Conservation (phyloP, 2,888 invertebrate species). For the Patella depressa region DNA sequence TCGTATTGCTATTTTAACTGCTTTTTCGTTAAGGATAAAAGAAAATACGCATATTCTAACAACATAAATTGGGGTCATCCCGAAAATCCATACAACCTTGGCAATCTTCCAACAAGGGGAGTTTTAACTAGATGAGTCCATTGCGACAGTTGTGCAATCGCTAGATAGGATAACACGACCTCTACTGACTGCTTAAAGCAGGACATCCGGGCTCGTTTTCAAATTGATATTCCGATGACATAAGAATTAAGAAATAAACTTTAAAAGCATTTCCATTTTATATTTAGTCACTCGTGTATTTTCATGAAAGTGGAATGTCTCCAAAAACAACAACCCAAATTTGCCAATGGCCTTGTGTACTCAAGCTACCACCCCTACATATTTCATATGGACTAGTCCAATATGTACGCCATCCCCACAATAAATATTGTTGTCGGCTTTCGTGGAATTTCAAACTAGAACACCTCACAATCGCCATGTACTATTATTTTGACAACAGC, state of each 20-base stretch:
- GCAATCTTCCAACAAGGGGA: conserved; percentile 15
- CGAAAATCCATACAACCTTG: conserved; percentile 18
- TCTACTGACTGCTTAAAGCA: not conserved
- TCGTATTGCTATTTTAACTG: too few relatives aligned
- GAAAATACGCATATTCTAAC: too few relatives aligned
- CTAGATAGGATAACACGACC: conserved; percentile 12
- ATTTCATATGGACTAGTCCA: not conserved
- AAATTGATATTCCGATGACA: not conserved
- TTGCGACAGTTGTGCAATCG: not conserved
- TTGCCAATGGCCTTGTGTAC: too few relatives aligned
- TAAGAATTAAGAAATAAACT: not conserved
- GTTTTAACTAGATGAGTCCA: conserved; percentile 17
- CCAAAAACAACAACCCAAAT: too few relatives aligned
- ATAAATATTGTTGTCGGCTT: not conserved
- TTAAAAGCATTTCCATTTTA: not conserved
- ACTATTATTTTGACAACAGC: too few relatives aligned
- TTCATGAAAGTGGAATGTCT: too few relatives aligned
- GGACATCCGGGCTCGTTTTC: not conserved
- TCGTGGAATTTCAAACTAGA: too few relatives aligned
- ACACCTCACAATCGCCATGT: too few relatives aligned
- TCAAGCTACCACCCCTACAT: not conserved
- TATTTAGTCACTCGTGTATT: not conserved
- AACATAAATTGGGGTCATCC: conserved; percentile 17
- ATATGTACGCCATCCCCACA: conserved; percentile 9
- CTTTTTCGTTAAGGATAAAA: too few relatives aligned